Conservation (phyloP, 2,888 invertebrate genomes). For the Caenorhabditis macrosperma region DNA sequence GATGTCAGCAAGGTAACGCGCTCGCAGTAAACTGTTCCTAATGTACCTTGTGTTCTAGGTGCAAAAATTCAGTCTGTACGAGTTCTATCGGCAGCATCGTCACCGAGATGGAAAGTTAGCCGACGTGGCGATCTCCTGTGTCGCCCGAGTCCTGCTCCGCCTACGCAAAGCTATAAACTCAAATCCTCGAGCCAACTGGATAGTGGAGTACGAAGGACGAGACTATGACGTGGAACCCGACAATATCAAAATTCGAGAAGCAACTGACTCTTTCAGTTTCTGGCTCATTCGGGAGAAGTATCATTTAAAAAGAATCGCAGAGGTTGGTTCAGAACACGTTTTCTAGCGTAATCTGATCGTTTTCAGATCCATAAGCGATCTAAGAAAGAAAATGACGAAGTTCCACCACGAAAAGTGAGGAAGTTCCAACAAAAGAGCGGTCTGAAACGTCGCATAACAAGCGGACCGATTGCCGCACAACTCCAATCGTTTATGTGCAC, state of each 20-base stretch:
- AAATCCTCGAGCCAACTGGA: constrained; percentile 15
- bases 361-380: neutral
- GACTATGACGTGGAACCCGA: neutral
- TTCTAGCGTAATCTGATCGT: neutral
- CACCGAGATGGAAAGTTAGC: neutral
- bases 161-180: constrained; percentile 8
- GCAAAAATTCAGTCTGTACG: neutral
- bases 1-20: too few relatives aligned
- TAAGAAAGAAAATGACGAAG: neutral
- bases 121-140: constrained; percentile 21
- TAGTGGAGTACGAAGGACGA: constrained; percentile 19
- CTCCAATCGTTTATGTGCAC: neutral
- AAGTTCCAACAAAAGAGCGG: neutral
- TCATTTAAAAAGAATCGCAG: neutral
- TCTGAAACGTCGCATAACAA: neutral
- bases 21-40: too few relatives aligned
- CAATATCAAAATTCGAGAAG: constrained; percentile 1
- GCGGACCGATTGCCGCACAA: neutral
- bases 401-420: neutral
- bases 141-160: constrained; percentile 15
- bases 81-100: neutral
- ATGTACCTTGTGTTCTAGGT: constrained; percentile 2
- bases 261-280: constrained; percentile 3
- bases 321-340: neutral
- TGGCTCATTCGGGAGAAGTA: constrained; percentile 5